Conservation (phyloP, 1,140 invertebrate species). For the Bombus consobrinus region DNA sequence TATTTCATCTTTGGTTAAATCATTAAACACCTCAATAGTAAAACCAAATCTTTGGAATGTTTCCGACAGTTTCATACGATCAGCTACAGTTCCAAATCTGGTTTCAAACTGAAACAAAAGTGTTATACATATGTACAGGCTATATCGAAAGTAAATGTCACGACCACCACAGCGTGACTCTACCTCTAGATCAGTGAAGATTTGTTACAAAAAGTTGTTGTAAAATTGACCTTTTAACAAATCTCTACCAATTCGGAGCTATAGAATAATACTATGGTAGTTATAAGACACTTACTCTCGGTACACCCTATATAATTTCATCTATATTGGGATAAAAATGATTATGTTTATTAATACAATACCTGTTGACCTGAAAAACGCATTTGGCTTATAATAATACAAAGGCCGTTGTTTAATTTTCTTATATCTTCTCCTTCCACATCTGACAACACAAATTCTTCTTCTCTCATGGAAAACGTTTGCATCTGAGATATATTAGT, state of each 20-base stretch:
- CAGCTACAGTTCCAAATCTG: constrained; percentile 50
- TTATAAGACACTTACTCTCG: too few species aligned
- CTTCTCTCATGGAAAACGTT: background rate
- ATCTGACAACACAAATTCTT: too few species aligned
- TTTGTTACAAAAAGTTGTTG: too few species aligned
- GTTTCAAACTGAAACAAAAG: constrained; percentile 58
- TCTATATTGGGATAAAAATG: background rate
- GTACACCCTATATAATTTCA: background rate
- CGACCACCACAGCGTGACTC: too few species aligned
- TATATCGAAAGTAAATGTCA: too few species aligned
- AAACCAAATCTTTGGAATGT: constrained; percentile 65
- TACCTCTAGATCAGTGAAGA: too few species aligned
- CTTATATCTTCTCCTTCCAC: background rate
- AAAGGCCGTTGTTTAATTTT: constrained; percentile 61
- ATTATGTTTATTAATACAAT: background rate
- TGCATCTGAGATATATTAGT: background rate
- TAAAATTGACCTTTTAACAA: too few species aligned
- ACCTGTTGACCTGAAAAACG: constrained; percentile 44
- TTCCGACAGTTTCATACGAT: constrained; percentile 50
- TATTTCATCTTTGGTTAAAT: constrained; percentile 55
- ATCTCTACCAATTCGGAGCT: too few species aligned
- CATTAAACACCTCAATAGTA: constrained; percentile 1
- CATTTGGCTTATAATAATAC: constrained; percentile 69
- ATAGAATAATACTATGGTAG: too few species aligned
- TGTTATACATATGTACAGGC: background rate